These are phyloP conservation scores for Apamea crenata DNA, from an alignment of 2,888 invertebrate species.

Conservation along the genomic window DNA sequence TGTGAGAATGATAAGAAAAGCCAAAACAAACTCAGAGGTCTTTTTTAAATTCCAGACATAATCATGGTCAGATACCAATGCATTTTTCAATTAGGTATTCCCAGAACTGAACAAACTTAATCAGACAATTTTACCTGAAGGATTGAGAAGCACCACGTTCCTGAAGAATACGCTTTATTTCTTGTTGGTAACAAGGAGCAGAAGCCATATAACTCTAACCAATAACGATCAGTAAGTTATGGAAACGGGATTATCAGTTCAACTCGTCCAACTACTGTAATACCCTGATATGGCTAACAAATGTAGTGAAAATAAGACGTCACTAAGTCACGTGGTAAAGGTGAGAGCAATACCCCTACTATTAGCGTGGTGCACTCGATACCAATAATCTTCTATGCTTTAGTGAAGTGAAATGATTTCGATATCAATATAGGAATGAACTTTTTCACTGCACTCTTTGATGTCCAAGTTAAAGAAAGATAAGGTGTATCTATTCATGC, in stretches of 20 bases:
- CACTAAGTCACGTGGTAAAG: conserved; percentile 72
- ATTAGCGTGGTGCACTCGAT: conserved; percentile 36
- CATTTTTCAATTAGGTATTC: neutral
- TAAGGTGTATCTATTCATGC: neutral
- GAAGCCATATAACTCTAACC: neutral
- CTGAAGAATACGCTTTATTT: conserved; percentile 1
- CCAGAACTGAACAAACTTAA: neutral
- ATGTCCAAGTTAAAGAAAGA: neutral
- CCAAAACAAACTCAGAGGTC: too few species aligned
- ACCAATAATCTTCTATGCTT: neutral
- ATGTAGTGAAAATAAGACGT: conserved; percentile 69
- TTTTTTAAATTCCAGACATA: too few species aligned
- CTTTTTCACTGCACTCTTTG: neutral
- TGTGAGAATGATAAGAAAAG: too few species aligned
- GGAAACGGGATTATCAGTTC: conserved; percentile 12
- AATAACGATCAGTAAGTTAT: conserved; percentile 4
- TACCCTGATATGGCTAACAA: conserved; percentile 67
- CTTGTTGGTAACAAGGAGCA: neutral
- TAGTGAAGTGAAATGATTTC: neutral
- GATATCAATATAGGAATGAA: too few species aligned
- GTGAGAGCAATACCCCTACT: conserved; percentile 74
- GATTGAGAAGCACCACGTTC: neutral
- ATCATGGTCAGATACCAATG: too few species aligned
- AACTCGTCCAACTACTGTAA: conserved; percentile 38
- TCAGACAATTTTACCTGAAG: neutral